Evolutionary conservation across 1,140 invertebrate genomes (phyloP).

Genomic region (Drosophila elegans): DNA sequence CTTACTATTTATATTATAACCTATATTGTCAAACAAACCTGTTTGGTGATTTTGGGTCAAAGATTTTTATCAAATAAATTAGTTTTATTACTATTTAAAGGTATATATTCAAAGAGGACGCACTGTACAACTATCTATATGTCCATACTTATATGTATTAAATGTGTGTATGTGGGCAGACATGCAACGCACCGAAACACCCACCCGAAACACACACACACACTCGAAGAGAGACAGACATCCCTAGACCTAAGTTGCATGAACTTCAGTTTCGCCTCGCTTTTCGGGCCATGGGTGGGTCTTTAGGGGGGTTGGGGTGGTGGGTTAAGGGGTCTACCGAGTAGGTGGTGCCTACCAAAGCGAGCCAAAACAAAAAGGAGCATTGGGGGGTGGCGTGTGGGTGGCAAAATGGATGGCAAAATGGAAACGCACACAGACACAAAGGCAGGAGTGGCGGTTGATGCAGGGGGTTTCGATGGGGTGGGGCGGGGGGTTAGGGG

Average conservation of each 20-base stretch:
- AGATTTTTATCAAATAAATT: background rate
- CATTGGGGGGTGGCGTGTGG: background rate
- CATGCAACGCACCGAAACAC: constrained; percentile 36
- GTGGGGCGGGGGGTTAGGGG: too few species aligned
- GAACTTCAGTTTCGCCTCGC: constrained; percentile 46
- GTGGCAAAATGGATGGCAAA: constrained; percentile 14
- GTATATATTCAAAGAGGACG: background rate
- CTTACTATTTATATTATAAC: too few species aligned
- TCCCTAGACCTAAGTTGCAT: constrained; percentile 56
- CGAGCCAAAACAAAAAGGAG: constrained; percentile 32
- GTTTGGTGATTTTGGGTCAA: too few species aligned
- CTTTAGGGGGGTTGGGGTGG: background rate
- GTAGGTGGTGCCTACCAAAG: constrained; percentile 32
- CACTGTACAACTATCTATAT: constrained; percentile 37
- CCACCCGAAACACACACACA: constrained; percentile 21
- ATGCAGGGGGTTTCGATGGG: constrained; percentile 3
- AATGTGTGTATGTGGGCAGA: constrained; percentile 22
- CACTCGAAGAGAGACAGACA: constrained; percentile 38
- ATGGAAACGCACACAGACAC: constrained; percentile 34
- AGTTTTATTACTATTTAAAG: too few species aligned
- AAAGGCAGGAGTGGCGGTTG: background rate
- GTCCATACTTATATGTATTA: constrained; percentile 22
- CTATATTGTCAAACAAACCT: too few species aligned
- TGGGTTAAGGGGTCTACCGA: background rate
- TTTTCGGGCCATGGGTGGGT: constrained; percentile 28